Evolutionary conservation across 2,888 invertebrate genomes (phyloP).

Genomic region (Thera britannica): DNA sequence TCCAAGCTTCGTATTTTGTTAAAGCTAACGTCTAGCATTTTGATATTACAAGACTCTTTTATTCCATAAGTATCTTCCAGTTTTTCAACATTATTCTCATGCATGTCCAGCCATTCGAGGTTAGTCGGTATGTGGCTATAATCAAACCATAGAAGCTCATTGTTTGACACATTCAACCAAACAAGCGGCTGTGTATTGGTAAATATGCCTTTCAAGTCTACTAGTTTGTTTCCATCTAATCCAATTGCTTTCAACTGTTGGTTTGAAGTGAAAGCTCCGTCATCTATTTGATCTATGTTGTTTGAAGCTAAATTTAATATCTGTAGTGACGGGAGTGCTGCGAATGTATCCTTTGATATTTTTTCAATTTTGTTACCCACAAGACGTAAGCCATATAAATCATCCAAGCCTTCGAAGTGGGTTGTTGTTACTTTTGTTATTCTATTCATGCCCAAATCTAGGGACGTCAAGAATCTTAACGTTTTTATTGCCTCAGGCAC

Average conservation of each 20-base stretch:
- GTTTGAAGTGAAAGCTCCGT: slow-evolving; percentile 90
- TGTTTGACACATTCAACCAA: slow-evolving; percentile 93
- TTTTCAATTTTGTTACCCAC: slow-evolving; percentile 92
- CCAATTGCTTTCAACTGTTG: slow-evolving; percentile 90
- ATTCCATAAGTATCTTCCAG: slow-evolving; percentile 90
- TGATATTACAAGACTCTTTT: slow-evolving; percentile 87
- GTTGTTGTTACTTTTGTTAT: slow-evolving; percentile 89
- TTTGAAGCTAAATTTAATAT: slow-evolving; percentile 93
- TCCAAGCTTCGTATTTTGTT: slow-evolving; percentile 89
- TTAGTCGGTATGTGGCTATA: slow-evolving; percentile 91
- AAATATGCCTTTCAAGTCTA: slow-evolving; percentile 91
- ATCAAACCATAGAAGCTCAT: slow-evolving; percentile 91
- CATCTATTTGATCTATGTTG: slow-evolving; percentile 90
- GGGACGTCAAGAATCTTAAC: slow-evolving; percentile 88
- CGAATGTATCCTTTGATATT: slow-evolving; percentile 90
- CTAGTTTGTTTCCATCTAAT: slow-evolving; percentile 91
- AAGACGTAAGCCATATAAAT: slow-evolving; percentile 90
- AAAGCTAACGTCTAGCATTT: slow-evolving; percentile 91
- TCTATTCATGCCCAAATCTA: slow-evolving; percentile 93
- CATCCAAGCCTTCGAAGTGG: slow-evolving; percentile 89
- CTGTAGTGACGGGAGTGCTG: slow-evolving; percentile 88
- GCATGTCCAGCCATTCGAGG: slow-evolving; percentile 92
- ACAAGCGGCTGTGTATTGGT: slow-evolving; percentile 89
- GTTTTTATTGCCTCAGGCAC: slow-evolving; percentile 89
- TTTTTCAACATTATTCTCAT: slow-evolving; percentile 90